phyloP scores from a whole-genome alignment of 2,113 vertebrate species.

The Hippocampus barbouri region DNA sequence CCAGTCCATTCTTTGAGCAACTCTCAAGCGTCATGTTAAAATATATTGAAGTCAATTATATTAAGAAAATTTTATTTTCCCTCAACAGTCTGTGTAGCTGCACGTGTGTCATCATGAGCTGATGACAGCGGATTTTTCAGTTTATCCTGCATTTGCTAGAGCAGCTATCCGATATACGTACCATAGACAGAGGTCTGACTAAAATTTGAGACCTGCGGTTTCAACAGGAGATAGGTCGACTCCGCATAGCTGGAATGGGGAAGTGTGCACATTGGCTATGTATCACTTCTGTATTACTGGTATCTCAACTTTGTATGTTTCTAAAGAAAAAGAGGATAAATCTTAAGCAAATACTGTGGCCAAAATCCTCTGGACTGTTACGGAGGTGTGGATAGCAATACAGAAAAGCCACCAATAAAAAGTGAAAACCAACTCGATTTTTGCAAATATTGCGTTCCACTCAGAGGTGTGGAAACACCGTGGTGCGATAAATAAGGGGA shows the following conservation, averaged over 20 bases:
- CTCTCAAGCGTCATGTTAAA: too few relatives aligned
- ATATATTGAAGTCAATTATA: too few relatives aligned
- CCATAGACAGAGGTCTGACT: too few relatives aligned
- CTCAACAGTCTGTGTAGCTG: too few relatives aligned
- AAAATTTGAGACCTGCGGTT: too few relatives aligned
- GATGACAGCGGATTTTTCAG: too few relatives aligned
- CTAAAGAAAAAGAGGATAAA: neutral
- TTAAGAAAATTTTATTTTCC: too few relatives aligned
- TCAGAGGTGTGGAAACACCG: neutral
- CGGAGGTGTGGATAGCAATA: neutral
- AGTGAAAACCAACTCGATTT: neutral
- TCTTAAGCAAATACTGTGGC: neutral
- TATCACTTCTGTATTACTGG: conserved; percentile 64
- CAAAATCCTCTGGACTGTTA: neutral
- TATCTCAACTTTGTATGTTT: neutral
- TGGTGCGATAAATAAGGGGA: neutral
- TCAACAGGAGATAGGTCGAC: neutral
- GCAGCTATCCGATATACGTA: too few relatives aligned
- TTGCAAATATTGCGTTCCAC: neutral
- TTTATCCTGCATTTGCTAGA: too few relatives aligned
- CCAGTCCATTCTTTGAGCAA: too few relatives aligned
- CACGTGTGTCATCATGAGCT: too few relatives aligned
- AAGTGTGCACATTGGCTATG: conserved; percentile 42
- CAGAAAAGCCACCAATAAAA: neutral
- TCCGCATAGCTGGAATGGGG: conserved; percentile 50